These are phyloP conservation scores for Luffia ferchaultella DNA, from an alignment of 2,888 invertebrate species.

Conservation along the genomic window DNA sequence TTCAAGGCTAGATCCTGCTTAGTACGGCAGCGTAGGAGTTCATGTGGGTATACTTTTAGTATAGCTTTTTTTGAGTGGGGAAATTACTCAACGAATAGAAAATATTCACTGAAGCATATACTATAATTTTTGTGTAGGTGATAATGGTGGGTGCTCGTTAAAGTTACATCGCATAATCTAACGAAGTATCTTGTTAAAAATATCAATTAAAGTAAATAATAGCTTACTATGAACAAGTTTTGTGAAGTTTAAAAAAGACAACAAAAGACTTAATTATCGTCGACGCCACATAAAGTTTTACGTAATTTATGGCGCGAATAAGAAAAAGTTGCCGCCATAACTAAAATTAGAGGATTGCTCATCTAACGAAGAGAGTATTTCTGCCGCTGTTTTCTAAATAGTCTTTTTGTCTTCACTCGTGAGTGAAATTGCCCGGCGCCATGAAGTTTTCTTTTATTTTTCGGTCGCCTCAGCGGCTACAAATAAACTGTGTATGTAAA, in stretches of 20 bases:
- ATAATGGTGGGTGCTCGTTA: background rate
- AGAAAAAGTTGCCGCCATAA: background rate
- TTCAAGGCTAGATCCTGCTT: background rate
- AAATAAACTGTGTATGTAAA: background rate
- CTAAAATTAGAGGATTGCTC: conserved; percentile 57
- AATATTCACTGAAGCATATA: background rate
- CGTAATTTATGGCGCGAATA: background rate
- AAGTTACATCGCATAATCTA: background rate
- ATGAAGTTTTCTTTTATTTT: conserved; percentile 33
- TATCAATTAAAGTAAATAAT: too few species aligned
- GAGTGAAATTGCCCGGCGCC: conserved; percentile 58
- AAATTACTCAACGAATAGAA: background rate
- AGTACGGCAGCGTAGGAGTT: background rate
- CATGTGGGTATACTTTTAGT: background rate
- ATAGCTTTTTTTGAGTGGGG: background rate
- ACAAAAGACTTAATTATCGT: background rate
- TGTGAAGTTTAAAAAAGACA: background rate
- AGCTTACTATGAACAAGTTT: too few species aligned
- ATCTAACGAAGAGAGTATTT: conserved; percentile 23
- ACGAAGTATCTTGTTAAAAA: background rate
- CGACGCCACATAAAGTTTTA: background rate
- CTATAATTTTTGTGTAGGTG: background rate
- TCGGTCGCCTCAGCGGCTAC: conserved; percentile 26
- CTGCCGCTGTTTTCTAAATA: conserved; percentile 27
- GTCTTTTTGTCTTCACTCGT: conserved; percentile 26